Evolutionary conservation across 2,797 vertebrate genomes (phyloP), one percentile per base, ranked within the genome.

Genomic region (Rhynchotus rufescens): DNA sequence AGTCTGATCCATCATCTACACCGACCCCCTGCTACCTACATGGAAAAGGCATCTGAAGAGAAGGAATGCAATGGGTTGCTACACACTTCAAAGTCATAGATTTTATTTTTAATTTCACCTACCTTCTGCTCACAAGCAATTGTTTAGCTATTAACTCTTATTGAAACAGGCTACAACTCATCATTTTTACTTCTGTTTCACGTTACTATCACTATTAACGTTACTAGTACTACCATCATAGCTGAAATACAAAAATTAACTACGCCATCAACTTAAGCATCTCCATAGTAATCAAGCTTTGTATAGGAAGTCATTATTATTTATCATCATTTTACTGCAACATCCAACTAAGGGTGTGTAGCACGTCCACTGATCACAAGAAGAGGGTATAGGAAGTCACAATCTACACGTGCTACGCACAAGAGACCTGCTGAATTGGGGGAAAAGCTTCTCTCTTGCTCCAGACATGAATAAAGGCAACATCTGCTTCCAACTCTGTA

Each of bases 181-280:
- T 59, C 10, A 36, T 56, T 91, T 80, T 80, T 65, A 64, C 30
- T 59, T 49, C 40, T 38, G 54, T 56, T 28, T n/a, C 79, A 64
- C n/a, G 86, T n/a, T 92, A 49, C 15, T 21, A 21, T 45, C 45
- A 21, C 45, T 49, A 13, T 49, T 23, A 23, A 49, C 23, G 84
- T n/a, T 88, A 92, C 85, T 49, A 25, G 62, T 38, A 32, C 20
- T 59, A 22, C 42, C 52, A 32, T 69, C 86, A 51, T 6, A 61
- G 57, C 67, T 89, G 77, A 88, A 89, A 88, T 44, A 89, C 44
- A 65, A 54, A 86, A 62, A 42, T 59, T 56, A 87, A 67, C 66
- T 45, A 30, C 52, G 34, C 62, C 57, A 82, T 25, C 45, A 38
- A 32, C 23, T 28, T 52, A 7, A 89, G 62, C 8, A 19, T 16